Evolutionary conservation across 1,140 invertebrate species (phyloP), one percentile per base, ranked within the genome.

Genomic region (Steinernema feltiae): DNA sequence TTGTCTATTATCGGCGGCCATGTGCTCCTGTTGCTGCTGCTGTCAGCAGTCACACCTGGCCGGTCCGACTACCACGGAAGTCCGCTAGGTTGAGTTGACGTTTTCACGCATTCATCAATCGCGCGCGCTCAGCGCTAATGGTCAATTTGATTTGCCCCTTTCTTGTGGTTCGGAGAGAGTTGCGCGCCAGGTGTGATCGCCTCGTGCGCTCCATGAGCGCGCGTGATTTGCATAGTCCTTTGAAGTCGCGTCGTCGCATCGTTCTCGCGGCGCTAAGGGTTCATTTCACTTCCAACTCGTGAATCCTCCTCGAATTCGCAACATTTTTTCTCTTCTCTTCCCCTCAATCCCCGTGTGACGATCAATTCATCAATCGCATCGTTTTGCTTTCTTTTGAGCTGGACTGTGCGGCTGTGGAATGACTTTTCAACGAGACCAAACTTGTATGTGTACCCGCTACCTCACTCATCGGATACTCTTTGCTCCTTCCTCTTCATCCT

Each of bases 61-160:
- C 18, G 35, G 35, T 41, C 35, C 18, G 35, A 41, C 7, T 63
- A 63, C 15, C 53, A 63, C 53, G 53, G 53, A 63, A n/a, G 53
- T 63, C 53, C 53, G 53, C 53, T 63, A 63, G 53, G 53, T n/a
- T n/a, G n/a, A n/a, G n/a, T n/a, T 63, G 53, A 63, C 53, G 53
- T 63, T 63, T 63, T 63, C 24, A 63, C 53, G 53, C 53, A 63
- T 63, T 63, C 24, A 21, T n/a, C 53, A 63, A 12, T 3, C 7
- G 7, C 15, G 53, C 53, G 53, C 35, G 35, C n/a, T n/a, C n/a
- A 63, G 7, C 53, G 53, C 53, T 63, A 63, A 63, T 63, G 53
- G 53, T 63, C 53, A 63, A 63, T 63, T 63, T 63, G 53, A 63
- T 63, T 12, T 27, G 12, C 24, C 24, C 53, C 53, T 63, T 63